Evolutionary conservation across 2,113 vertebrate genomes (phyloP).

Genomic region (Probosciger aterrimus): DNA sequence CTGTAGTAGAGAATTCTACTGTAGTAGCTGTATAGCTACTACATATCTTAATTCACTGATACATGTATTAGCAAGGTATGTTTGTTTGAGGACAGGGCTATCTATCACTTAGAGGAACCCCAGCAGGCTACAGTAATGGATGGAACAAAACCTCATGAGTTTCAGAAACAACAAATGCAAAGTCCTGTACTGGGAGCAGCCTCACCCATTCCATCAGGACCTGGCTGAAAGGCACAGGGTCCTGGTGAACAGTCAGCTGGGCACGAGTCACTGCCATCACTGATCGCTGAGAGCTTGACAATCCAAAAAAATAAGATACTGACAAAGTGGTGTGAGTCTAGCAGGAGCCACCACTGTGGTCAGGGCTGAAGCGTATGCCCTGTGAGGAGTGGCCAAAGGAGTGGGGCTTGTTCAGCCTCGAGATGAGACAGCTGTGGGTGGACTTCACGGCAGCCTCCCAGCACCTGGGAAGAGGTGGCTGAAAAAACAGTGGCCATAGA

Average conservation of each 20-base stretch:
- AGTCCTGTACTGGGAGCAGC: background rate
- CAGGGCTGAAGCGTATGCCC: background rate
- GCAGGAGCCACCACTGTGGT: background rate
- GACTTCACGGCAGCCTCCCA: background rate
- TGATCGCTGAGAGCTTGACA: background rate
- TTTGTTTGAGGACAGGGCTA: background rate
- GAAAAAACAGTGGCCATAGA: background rate
- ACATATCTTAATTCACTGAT: background rate
- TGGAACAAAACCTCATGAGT: background rate
- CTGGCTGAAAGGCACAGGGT: background rate
- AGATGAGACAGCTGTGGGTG: background rate
- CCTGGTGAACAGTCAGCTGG: background rate
- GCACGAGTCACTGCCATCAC: background rate
- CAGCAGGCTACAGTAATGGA: background rate
- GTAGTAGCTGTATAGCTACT: background rate
- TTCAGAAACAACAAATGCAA: background rate
- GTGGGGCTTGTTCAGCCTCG: background rate
- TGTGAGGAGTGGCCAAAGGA: background rate
- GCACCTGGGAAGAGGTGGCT: background rate
- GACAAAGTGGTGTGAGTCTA: accelerated
- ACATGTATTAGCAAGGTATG: background rate
- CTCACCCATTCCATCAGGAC: background rate
- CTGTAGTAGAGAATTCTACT: background rate
- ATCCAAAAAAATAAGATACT: background rate
- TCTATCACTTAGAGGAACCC: background rate